These are phyloP conservation scores for Pelodiscus sinensis DNA, from an alignment of 2,113 vertebrate species.

Conservation along the genomic window DNA sequence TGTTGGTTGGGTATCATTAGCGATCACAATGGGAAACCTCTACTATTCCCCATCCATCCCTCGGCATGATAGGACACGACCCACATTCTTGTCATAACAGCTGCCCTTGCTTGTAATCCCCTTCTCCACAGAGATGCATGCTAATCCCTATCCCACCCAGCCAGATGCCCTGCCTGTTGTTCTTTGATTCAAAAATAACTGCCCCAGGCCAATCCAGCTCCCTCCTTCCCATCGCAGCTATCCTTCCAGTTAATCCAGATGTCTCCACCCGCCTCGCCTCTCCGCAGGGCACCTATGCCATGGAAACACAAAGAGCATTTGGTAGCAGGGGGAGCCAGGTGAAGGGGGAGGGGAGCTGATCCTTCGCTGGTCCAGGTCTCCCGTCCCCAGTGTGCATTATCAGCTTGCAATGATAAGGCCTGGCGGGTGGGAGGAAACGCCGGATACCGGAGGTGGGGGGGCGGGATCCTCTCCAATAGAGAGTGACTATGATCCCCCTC, in stretches of 20 bases:
- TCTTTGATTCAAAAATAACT: neutral
- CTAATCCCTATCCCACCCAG: neutral
- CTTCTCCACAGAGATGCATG: neutral
- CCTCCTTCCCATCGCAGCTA: neutral
- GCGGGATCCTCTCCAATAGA: neutral
- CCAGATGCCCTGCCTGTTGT: neutral
- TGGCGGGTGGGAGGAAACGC: neutral
- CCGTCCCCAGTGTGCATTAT: neutral
- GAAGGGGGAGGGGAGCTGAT: neutral
- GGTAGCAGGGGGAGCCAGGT: neutral
- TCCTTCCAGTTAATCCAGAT: neutral
- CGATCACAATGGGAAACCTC: neutral
- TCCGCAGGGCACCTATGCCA: neutral
- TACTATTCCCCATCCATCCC: neutral
- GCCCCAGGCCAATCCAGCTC: neutral
- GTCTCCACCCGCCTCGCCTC: neutral
- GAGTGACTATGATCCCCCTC: neutral
- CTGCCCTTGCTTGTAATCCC: conserved; percentile 9
- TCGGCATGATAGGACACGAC: neutral
- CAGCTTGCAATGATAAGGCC: neutral
- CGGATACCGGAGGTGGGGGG: neutral
- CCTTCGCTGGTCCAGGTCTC: neutral
- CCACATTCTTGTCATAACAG: conserved; percentile 17
- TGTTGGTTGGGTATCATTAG: neutral
- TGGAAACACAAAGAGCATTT: neutral